These are phyloP conservation scores for Hecatera dysodea DNA, from an alignment of 2,888 invertebrate species.

Conservation along the genomic window DNA sequence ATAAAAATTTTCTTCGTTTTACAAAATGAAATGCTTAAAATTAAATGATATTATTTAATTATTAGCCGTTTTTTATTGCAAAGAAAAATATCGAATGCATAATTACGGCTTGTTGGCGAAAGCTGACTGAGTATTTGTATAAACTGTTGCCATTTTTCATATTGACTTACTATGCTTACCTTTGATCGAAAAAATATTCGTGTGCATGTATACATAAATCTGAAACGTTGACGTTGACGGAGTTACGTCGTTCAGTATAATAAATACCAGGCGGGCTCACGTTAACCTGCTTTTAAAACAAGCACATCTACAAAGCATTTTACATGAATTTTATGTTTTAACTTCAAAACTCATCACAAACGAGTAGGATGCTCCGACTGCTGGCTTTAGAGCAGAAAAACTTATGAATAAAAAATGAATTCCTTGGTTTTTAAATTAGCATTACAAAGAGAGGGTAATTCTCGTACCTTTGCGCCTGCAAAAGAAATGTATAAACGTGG, in stretches of 20 bases:
- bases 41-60: too few species aligned
- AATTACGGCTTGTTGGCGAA: constrained; percentile 18
- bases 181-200: constrained; percentile 55
- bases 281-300: constrained; percentile 64
- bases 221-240: constrained; percentile 54
- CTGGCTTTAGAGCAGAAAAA: constrained; percentile 89
- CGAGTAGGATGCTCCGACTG: constrained; percentile 87
- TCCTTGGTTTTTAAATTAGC: constrained; percentile 91
- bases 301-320: constrained; percentile 71
- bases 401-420: constrained; percentile 91
- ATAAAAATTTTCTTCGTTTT: background rate
- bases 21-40: background rate
- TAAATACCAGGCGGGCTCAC: constrained; percentile 59
- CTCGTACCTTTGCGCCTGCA: constrained; percentile 87
- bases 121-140: constrained; percentile 27
- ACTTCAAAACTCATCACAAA: constrained; percentile 85
- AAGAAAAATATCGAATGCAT: constrained; percentile 9
- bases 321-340: constrained; percentile 78
- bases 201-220: constrained; percentile 52
- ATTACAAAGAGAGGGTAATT: constrained; percentile 90
- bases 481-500: constrained; percentile 86
- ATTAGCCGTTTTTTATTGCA: background rate
- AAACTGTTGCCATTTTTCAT: constrained; percentile 52
- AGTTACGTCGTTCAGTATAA: constrained; percentile 56
- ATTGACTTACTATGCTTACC: constrained; percentile 44